Evolutionary conservation across 2,888 invertebrate genomes (phyloP), one percentile per base, ranked within the genome.

Genomic region (Polietes domitor): DNA sequence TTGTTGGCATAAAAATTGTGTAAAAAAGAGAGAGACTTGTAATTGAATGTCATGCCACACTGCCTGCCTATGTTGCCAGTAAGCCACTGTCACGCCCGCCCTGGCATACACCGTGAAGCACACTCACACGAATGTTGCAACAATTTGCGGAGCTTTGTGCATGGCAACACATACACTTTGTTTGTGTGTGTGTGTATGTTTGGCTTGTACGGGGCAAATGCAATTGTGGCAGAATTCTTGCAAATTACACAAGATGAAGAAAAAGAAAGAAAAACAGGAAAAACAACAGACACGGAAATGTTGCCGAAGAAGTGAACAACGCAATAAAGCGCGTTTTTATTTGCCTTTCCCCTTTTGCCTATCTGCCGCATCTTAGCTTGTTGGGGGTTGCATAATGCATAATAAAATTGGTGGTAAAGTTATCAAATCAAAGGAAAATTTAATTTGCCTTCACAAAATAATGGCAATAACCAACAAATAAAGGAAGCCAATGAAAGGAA

Each of bases 41-140:
- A 85, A 83, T 85, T 82, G 82, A 83, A 81, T 85, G 85, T 77
- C 83, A 77, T 85, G 73, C 82, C 80, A 76, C 80, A 78, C 53
- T 78, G 78, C 53, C 74, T 85, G 83, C 80, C 79, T 77, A 77
- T 73, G 24, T 21, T 71, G 71, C 19, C 24, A 50, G 32, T 72
- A 26, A 50, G 50, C 32, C 26, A 7, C 41, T 32, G 12, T 28
- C n/a, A 37, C 75, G n/a, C 63, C 9, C 28, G 61, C 28, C 61
- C 19, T 4, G 32, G 4, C 70, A 47, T 21, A 43, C 41, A 43
- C 41, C 24, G 61, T 58, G 7, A 10, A 58, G 26, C 58, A 7
- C 17, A 10, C n/a, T 7, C 15, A 19, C 24, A 32, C 15, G 15
- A n/a, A 17, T 47, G 63, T 65, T 77, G 72, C 21, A 28, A 28